Evolutionary conservation across 1,140 invertebrate species (phyloP), one percentile per base, ranked within the genome.

Genomic region (Papilio helenus): DNA sequence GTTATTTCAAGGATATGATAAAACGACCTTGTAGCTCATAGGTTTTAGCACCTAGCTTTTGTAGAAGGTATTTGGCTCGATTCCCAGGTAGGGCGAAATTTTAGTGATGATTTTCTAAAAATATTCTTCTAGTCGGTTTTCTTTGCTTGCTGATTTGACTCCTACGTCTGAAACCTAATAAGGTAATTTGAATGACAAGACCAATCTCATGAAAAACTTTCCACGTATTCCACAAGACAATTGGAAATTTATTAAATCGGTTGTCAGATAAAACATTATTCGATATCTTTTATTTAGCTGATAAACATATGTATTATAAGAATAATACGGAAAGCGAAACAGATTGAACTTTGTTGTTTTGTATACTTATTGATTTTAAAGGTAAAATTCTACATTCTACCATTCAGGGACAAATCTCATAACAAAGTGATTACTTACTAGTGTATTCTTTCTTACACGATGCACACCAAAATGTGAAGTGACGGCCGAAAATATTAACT

Each of bases 1-100:
- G 58, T 65, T 65, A 65, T 65, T 65, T 65, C 58, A 65, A 65
- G 58, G 58, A 65, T 65, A 65, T 51, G 23, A 26, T 26, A 12
- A 8, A 61, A 26, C 9, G 58, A 14, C 58, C 23, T 65, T 26
- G 20, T 65, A 65, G 3, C 58, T 65, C 23, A 14, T 26, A 65
- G 10, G 23, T 65, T 58, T 7, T 20, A 58, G 55, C 55, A 58
- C 55, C 20, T 58, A 65, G 55, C 20, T 58, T 58, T 58, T 58
- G 55, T 23, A 23, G 20, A 58, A 20, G 55, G 51, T 55, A 55
- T n/a, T 26, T 65, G 58, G 58, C 23, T 65, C 58, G 23, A 65
- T 65, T 65, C 58, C 58, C 23, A 65, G 10, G 8, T 14, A 26
- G 29, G 55, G 55, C 5, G n/a, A 55, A 58, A 23, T 58, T 10